Percentiles rank a stretch among this genome's conserved stretches.
Evolutionary conservation across 2,113 vertebrate genomes (phyloP).

Genomic region (Coregonus clupeaformis): DNA sequence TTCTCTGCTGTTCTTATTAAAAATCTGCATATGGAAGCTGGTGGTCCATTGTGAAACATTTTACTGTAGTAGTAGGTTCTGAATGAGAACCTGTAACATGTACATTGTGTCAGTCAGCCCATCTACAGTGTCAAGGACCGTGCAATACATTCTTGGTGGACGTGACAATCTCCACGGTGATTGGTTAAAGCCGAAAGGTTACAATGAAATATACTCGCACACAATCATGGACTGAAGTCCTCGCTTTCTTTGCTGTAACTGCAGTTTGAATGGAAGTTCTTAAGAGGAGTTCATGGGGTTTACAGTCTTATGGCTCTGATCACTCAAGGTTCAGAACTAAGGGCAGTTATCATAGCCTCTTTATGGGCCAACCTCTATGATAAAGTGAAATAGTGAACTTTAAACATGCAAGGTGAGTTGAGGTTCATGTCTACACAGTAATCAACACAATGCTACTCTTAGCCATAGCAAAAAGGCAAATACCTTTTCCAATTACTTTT

Average conservation of each 20-base stretch:
- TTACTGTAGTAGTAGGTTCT: not conserved
- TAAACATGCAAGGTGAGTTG: no score
- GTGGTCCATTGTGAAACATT: not conserved
- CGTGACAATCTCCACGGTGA: no score
- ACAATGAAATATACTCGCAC: no score
- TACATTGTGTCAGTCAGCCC: not conserved
- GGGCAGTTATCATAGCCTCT: not conserved
- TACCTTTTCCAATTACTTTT: no score
- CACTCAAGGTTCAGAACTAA: not conserved
- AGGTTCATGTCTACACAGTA: no score
- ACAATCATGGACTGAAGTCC: no score
- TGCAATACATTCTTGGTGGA: no score
- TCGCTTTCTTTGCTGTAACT: not conserved
- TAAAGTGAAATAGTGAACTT: no score
- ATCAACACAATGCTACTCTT: no score
- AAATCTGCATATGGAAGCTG: conserved; percentile 31
- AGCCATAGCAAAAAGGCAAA: no score
- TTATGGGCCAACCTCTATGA: not conserved
- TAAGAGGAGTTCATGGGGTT: not conserved
- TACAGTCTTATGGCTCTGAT: no score
- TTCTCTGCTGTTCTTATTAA: conserved; percentile 30
- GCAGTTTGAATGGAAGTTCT: not conserved
- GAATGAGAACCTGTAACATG: not conserved
- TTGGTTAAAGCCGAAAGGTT: no score
- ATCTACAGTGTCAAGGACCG: not conserved